A percentile compares a stretch with the other conserved stretches of the same genome.
These are phyloP conservation scores for Drosophila mimica DNA, from an alignment of 2,888 invertebrate species.

Conservation along the genomic window DNA sequence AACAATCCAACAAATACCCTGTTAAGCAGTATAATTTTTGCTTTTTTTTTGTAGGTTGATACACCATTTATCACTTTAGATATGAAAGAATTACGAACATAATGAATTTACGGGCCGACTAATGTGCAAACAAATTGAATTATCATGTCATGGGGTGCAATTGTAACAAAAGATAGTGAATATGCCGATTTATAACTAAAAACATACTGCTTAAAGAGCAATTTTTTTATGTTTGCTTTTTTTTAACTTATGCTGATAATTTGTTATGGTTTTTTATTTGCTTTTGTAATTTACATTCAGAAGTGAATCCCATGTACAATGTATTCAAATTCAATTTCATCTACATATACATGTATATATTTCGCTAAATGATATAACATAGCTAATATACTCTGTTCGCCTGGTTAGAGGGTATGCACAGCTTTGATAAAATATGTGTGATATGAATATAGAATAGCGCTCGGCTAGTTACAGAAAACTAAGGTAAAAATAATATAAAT, in stretches of 20 bases:
- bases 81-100: not conserved
- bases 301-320: not conserved
- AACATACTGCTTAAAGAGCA: not conserved
- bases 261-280: not conserved
- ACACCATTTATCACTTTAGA: not conserved
- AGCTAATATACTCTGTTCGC: not conserved
- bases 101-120: not conserved
- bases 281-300: not conserved
- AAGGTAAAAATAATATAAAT: conserved; percentile 27
- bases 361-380: no score
- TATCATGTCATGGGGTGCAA: conserved; percentile 23
- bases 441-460: conserved; percentile 57
- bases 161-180: not conserved
- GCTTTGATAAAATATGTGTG: conserved; percentile 12
- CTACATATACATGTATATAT: no score
- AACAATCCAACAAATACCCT: not conserved
- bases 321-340: not conserved
- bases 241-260: not conserved
- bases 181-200: not conserved
- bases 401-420: conserved; percentile 12
- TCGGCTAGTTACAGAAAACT: conserved; percentile 61
- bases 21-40: conserved; percentile 2
- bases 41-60: not conserved
- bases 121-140: conserved; percentile 42
- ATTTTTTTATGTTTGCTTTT: not conserved